A percentile compares a stretch with the other conserved stretches of the same genome.
Conservation (phyloP, 2,888 invertebrate species). For the Oscheius sp. region DNA sequence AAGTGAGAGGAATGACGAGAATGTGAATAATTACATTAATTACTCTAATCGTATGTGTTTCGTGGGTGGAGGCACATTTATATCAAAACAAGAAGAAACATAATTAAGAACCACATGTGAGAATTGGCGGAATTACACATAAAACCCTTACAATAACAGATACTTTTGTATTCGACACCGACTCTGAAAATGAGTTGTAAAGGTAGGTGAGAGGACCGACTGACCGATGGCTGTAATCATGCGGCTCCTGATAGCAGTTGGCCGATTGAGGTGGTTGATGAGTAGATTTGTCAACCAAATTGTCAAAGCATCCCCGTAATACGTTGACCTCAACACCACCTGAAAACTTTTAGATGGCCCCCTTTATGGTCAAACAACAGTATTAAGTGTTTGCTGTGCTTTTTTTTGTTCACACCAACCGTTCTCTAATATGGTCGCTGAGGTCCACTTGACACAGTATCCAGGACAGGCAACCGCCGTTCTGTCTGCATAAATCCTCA, state of each 20-base stretch:
- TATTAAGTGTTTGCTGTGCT: slow-evolving; percentile 4
- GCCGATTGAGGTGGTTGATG: slow-evolving; percentile 30
- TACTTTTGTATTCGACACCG: slow-evolving; percentile 34
- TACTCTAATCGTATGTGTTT: slow-evolving; percentile 3
- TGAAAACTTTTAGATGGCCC: slow-evolving; percentile 4
- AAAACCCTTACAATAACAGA: slow-evolving; percentile 42
- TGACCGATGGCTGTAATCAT: slow-evolving; percentile 40
- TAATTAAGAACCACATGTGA: slow-evolving; percentile 4
- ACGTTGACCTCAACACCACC: slow-evolving; percentile 36
- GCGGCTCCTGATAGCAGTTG: slow-evolving; percentile 39
- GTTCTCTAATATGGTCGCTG: slow-evolving; percentile 31
- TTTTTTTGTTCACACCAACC: slow-evolving; percentile 26
- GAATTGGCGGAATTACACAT: slow-evolving; percentile 30
- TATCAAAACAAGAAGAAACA: slow-evolving; percentile 22
- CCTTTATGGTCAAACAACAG: slow-evolving; percentile 1
- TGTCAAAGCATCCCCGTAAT: slow-evolving; percentile 39
- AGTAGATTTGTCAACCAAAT: slow-evolving; percentile 29
- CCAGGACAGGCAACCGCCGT: slow-evolving; percentile 38
- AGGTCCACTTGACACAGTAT: slow-evolving; percentile 38
- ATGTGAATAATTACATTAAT: slow-evolving; percentile 10
- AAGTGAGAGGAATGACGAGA: not conserved
- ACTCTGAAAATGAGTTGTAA: slow-evolving; percentile 18
- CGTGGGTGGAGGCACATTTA: slow-evolving; percentile 23
- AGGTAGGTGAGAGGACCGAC: not conserved
- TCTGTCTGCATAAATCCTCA: slow-evolving; percentile 40